Percentiles rank a stretch among this genome's conserved stretches.
phyloP scores from a whole-genome alignment of 1,140 invertebrate genomes.

The Drosophila nannoptera region DNA sequence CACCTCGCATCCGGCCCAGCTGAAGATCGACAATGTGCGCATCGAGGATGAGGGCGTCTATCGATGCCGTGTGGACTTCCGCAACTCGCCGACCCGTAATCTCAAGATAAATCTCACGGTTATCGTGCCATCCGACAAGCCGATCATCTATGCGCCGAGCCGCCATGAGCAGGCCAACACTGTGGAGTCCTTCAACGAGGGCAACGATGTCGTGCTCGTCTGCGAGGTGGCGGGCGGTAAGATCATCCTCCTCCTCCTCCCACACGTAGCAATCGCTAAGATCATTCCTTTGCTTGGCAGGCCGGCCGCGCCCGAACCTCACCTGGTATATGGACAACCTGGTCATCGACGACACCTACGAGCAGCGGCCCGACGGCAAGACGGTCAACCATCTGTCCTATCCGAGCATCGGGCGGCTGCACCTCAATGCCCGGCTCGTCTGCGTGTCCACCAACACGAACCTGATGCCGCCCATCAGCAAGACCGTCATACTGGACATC shows the following conservation, averaged over 20 bases:
- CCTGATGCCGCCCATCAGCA: constrained; percentile 85
- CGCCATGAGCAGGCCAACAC: constrained; percentile 88
- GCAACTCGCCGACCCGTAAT: constrained; percentile 91
- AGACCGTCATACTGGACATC: constrained; percentile 89
- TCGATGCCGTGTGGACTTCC: constrained; percentile 92
- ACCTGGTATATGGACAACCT: constrained; percentile 91
- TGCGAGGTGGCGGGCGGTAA: constrained; percentile 94
- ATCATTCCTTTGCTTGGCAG: constrained; percentile 77
- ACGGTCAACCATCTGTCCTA: constrained; percentile 89
- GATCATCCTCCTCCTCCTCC: constrained; percentile 49
- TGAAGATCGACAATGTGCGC: constrained; percentile 86
- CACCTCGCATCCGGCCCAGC: constrained; percentile 83
- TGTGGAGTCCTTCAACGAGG: constrained; percentile 92
- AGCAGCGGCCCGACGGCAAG: constrained; percentile 84
- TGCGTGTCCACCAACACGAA: constrained; percentile 93
- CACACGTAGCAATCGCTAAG: background rate
- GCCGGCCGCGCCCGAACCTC: constrained; percentile 87
- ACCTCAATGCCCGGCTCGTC: constrained; percentile 87
- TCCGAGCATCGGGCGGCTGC: constrained; percentile 86
- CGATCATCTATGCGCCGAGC: constrained; percentile 91
- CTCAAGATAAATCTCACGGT: constrained; percentile 92
- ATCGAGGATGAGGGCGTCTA: constrained; percentile 89
- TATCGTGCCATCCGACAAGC: constrained; percentile 90
- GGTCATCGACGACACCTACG: constrained; percentile 90
- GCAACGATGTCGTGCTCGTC: constrained; percentile 88